Base-by-base conservation (phyloP, 2,888 invertebrate genomes). In the Cerceris rybyensis region DNA sequence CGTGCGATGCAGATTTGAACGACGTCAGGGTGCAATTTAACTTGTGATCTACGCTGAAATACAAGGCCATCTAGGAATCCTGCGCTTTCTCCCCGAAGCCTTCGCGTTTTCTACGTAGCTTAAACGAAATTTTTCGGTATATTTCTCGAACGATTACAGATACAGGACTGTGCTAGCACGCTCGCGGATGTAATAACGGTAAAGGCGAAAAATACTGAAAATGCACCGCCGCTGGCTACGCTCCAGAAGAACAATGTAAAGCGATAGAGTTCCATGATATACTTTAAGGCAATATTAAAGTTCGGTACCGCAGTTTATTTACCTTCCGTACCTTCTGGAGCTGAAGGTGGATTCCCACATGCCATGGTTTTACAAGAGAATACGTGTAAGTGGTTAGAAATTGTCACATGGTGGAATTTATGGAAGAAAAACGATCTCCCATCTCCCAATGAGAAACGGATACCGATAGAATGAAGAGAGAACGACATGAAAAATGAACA, bases 181-280 rank as follows among this genome's bases (percentile, higher is more conserved):
- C 54, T 9, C 39, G 50, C 9, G 50, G 52, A 77, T 46, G 66
- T 58, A 59, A 69, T 63, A 69, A 64, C 57, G 63, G 17, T 52
- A 66, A 58, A 58, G 39, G 55, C 16, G 41, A 28, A 41, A 43
- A 41, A 41, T n/a, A 50, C 17, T 50, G 50, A 46, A 55, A 63
- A 55, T 17, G 46, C n/a, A 46, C 50, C 50, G 50, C 50, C 50
- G 7, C 63, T 80, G 80, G 72, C 81, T 17, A 7, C 2, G 66
- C 46, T 75, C 81, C 80, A 71, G 50, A 50, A 42, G 58, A 60
- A 49, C 57, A 66, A 59, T 46, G 41, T 41, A 66, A 52, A 63
- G 59, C 52, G 63, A 67, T 63, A 46, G 49, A 49, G 54, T 46
- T 54, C 57, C n/a, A 50, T 39, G 65, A 50, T 52, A 43, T 17